Conservation (phyloP, 1,140 invertebrate species). For the Metopolophium dirhodum region DNA sequence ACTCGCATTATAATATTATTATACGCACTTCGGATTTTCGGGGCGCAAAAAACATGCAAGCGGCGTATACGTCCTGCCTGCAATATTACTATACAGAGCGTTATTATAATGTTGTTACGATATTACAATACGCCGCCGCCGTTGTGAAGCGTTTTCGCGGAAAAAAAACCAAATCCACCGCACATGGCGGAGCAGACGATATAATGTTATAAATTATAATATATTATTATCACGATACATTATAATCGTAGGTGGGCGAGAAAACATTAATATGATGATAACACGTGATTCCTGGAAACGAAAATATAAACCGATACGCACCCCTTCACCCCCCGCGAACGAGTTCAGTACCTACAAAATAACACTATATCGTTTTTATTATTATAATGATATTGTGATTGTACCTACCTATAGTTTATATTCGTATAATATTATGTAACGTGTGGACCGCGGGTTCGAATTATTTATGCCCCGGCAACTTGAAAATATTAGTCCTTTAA, state of each 20-base stretch:
- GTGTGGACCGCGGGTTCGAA: too few species aligned
- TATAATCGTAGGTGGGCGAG: not conserved
- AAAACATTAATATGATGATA: slow-evolving; percentile 17
- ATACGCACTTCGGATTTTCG: not conserved
- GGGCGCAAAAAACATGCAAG: not conserved
- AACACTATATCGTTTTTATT: too few species aligned
- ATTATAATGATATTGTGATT: too few species aligned
- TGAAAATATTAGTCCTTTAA: too few species aligned
- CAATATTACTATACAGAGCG: not conserved
- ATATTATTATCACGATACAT: not conserved
- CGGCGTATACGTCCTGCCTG: not conserved
- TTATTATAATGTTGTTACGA: not conserved
- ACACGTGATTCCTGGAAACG: not conserved
- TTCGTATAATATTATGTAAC: too few species aligned
- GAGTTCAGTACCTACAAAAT: too few species aligned
- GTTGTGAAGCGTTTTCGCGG: not conserved
- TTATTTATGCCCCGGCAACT: too few species aligned
- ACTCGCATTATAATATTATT: not conserved
- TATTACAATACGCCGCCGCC: not conserved
- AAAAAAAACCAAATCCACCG: not conserved
- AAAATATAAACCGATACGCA: not conserved
- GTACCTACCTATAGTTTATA: too few species aligned
- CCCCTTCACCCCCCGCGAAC: too few species aligned
- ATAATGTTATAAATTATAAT: not conserved
- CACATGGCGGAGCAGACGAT: not conserved